Base-by-base conservation (phyloP, 1,140 invertebrate species). In the Tetranychus urticae region DNA sequence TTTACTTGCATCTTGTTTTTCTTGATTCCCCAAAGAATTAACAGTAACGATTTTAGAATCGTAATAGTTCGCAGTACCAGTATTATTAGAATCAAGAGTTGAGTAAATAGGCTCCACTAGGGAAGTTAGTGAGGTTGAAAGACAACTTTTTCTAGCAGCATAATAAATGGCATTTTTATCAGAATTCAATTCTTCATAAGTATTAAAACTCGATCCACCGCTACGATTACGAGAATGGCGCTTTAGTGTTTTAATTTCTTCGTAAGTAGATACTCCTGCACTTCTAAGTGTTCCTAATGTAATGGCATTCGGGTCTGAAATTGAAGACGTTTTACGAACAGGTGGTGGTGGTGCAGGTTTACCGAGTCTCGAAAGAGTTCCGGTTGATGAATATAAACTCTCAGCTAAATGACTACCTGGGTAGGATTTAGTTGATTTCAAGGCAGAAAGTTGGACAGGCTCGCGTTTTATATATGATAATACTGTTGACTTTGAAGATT, bases 271-370 rank as follows among this genome's bases (percentile, higher is more conserved):
- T 2, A 59, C n/a, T 1, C 56, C 61, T 5, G 56, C 56, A 59
- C 37, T 64, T 48, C 48, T 57, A 13, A 64, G 48, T 7, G 63
- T 64, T 8, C 60, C 58, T 12, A 62, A 48, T 6, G 63, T 64
- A n/a, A 64, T 62, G 13, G 63, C 63, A 62, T 64, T 62, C 23
- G 63, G 60, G 62, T 64, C 62, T n/a, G 63, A 62, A 33, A 64
- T 58, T 2, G 60, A 54, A 12, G 60, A 62, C 7, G 60, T 59
- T 47, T 61, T 55, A 1, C 63, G 45, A 31, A 64, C 56, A 2
- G 63, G 63, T 6, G 63, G 63, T 4, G 63, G 61, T 33, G 63
- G 63, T 36, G 63, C 47, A 23, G 56, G 59, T 35, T 34, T 36
- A n/a, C 23, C 13, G 37, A 8, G 10, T 6, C 46, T 42, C 1